Conservation (phyloP, 1,140 invertebrate genomes). For the Oscheius sp. region DNA sequence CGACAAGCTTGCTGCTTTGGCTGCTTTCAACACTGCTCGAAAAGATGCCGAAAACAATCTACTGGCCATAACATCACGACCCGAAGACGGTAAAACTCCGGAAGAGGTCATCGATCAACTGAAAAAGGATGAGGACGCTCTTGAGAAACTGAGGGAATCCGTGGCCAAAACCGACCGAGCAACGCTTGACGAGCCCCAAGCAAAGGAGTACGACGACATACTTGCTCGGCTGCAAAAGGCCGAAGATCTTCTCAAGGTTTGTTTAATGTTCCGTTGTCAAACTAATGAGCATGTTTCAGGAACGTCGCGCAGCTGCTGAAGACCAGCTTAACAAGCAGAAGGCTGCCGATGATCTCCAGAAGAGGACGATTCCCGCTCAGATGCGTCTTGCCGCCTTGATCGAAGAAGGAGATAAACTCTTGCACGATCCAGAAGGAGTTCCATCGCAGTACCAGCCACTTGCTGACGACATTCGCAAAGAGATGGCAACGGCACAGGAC, state of each 20-base stretch:
- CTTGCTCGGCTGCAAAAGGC: constrained; percentile 18
- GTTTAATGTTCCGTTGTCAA: constrained; percentile 11
- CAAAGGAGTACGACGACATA: constrained; percentile 19
- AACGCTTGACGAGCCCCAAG: constrained; percentile 22
- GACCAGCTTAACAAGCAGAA: constrained; percentile 30
- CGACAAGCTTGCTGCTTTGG: constrained; percentile 52
- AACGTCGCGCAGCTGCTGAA: neutral
- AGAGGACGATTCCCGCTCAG: constrained; percentile 21
- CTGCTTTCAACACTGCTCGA: constrained; percentile 37
- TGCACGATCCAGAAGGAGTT: constrained; percentile 44
- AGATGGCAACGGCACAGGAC: constrained; percentile 18
- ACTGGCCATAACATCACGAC: constrained; percentile 12
- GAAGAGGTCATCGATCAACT: constrained; percentile 29
- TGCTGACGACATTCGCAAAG: constrained; percentile 25
- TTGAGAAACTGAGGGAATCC: constrained; percentile 11
- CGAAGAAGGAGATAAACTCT: constrained; percentile 32
- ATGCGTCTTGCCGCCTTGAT: constrained; percentile 36
- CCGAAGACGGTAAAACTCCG: neutral
- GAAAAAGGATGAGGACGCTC: constrained; percentile 18
- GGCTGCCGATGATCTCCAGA: constrained; percentile 3
- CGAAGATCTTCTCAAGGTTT: constrained; percentile 9
- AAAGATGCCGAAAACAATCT: constrained; percentile 41
- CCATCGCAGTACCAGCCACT: constrained; percentile 38
- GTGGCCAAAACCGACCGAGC: constrained; percentile 5
- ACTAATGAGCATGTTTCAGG: constrained; percentile 11